A percentile compares a stretch with the other conserved stretches of the same genome.
Evolutionary conservation across 2,797 vertebrate species (phyloP).

Genomic region (Decapterus maruadsi): DNA sequence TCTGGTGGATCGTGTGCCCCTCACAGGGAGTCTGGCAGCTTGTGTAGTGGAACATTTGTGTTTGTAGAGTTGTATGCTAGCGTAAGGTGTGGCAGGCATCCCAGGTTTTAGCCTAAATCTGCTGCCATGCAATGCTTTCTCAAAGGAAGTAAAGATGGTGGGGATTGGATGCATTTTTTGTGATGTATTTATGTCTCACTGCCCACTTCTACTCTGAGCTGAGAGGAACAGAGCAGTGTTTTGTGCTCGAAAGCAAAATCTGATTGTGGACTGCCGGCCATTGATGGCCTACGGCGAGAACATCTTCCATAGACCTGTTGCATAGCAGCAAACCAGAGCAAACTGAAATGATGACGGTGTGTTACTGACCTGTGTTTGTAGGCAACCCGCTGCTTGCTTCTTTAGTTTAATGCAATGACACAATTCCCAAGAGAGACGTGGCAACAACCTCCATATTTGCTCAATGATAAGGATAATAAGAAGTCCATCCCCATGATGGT

Average conservation of each 20-base stretch:
- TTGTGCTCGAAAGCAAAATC: conserved; percentile 18
- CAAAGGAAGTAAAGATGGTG: background rate
- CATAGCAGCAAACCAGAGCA: background rate
- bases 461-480: conserved; percentile 42
- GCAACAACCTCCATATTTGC: conserved; percentile 28
- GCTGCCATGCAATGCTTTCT: background rate
- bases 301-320: background rate
- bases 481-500: conserved; percentile 17
- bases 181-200: conserved; percentile 2
- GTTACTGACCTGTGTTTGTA: background rate
- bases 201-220: background rate
- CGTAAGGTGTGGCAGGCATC: conserved; percentile 17
- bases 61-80: conserved; percentile 8
- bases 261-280: conserved; percentile 1
- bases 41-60: conserved; percentile 35
- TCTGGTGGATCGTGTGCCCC: conserved; percentile 40
- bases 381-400: conserved; percentile 10
- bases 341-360: conserved; percentile 6
- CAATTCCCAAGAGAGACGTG: conserved; percentile 21
- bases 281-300: background rate
- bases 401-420: conserved; percentile 12
- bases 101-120: background rate
- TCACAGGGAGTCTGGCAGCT: conserved; percentile 34
- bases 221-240: conserved; percentile 2
- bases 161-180: conserved; percentile 3